These are phyloP conservation scores for Otocyon megalotis DNA, from an alignment of 2,113 vertebrate species.

Conservation along the genomic window DNA sequence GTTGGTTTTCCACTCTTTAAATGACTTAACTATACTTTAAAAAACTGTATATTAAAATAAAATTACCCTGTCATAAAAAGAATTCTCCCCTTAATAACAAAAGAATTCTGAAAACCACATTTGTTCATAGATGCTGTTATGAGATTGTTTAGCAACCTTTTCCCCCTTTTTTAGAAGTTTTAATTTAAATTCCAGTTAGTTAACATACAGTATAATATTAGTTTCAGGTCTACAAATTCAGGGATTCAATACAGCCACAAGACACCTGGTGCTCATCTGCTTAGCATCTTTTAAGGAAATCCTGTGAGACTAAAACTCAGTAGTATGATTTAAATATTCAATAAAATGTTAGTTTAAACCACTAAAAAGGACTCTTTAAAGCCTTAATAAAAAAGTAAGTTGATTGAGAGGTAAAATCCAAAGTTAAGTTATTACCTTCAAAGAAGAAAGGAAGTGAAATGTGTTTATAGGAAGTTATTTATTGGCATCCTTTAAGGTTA, in stretches of 20 bases:
- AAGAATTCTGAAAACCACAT: slow-evolving; percentile 18
- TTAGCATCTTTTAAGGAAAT: slow-evolving; percentile 43
- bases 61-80: background rate
- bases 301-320: background rate
- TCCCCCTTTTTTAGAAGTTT: background rate
- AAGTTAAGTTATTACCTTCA: slow-evolving; percentile 49
- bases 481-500: slow-evolving; percentile 9
- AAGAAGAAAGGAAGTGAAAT: slow-evolving; percentile 44
- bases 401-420: slow-evolving; percentile 30
- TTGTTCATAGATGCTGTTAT: background rate
- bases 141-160: background rate
- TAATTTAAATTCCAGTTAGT: background rate
- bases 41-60: background rate
- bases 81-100: background rate
- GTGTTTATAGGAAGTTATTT: slow-evolving; percentile 42
- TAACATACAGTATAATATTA: background rate
- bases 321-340: slow-evolving; percentile 30
- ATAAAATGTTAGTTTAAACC: background rate
- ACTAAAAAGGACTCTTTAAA: slow-evolving; percentile 46
- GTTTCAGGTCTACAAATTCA: background rate
- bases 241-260: background rate
- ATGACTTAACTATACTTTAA: slow-evolving; percentile 36
- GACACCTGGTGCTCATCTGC: background rate
- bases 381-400: slow-evolving; percentile 31
- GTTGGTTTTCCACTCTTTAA: background rate